These are phyloP conservation scores for Drepana arcuata DNA, from an alignment of 1,140 invertebrate species.

Conservation along the genomic window DNA sequence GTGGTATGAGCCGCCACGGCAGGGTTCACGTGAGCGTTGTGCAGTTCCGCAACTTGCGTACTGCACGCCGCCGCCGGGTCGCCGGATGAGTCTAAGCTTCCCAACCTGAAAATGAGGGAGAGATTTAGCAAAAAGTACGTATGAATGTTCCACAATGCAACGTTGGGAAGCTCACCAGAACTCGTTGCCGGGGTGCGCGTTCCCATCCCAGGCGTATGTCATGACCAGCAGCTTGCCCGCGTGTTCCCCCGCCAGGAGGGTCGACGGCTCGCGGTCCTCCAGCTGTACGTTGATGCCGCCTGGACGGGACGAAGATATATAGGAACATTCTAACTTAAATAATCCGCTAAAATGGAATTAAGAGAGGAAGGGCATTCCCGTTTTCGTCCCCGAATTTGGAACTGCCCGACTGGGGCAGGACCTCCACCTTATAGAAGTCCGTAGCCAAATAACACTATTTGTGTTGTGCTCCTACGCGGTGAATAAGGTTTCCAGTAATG, in stretches of 20 bases:
- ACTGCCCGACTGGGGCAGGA: too few species aligned
- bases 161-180: conserved; percentile 56
- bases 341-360: too few species aligned
- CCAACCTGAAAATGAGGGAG: conserved; percentile 28
- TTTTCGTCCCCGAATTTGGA: too few species aligned
- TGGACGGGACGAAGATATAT: conserved; percentile 9
- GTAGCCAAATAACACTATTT: too few species aligned
- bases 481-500: too few species aligned
- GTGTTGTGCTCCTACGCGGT: too few species aligned
- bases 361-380: conserved; percentile 43
- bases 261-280: conserved; percentile 55
- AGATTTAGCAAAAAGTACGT: neutral
- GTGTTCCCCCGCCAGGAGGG: conserved; percentile 47
- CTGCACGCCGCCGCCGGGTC: conserved; percentile 75
- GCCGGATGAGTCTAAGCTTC: conserved; percentile 56
- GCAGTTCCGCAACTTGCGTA: conserved; percentile 46
- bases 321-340: too few species aligned
- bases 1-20: conserved; percentile 23
- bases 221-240: conserved; percentile 74
- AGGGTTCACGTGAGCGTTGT: conserved; percentile 46
- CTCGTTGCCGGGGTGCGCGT: conserved; percentile 77
- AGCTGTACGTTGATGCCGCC: conserved; percentile 64
- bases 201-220: conserved; percentile 79
- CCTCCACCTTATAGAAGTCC: too few species aligned
- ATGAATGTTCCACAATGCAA: neutral